Conservation (phyloP, 2,797 vertebrate species). For the Uromys caudimaculatus region DNA sequence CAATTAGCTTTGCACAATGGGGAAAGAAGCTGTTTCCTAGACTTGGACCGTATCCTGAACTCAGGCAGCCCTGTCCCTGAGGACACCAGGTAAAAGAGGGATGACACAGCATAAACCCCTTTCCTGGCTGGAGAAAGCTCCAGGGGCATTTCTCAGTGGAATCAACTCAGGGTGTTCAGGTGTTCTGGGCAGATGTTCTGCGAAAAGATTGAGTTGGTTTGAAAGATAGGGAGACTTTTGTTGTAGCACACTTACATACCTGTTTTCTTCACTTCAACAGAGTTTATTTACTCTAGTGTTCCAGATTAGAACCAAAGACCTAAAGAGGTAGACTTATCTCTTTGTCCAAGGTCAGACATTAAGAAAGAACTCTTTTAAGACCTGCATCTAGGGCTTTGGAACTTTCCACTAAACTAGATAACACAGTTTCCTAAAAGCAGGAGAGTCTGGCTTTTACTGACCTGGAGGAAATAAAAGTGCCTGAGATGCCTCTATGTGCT, state of each 20-base stretch:
- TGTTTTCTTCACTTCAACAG: not conserved
- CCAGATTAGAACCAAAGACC: slow-evolving; percentile 7
- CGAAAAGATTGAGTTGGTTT: slow-evolving; percentile 1
- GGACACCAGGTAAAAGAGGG: slow-evolving; percentile 59
- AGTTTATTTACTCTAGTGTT: slow-evolving; percentile 14
- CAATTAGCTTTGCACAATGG: slow-evolving; percentile 76
- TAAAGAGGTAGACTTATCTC: slow-evolving; percentile 12
- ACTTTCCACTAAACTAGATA: not conserved
- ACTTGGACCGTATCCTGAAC: slow-evolving; percentile 34
- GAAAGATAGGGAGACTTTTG: slow-evolving; percentile 13
- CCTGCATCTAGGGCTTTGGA: not conserved
- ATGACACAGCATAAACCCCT: slow-evolving; percentile 19
- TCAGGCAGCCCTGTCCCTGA: not conserved
- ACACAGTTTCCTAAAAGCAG: not conserved
- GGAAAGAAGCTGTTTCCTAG: slow-evolving; percentile 63
- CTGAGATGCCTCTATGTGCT: not conserved
- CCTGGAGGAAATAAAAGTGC: not conserved
- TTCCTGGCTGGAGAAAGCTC: slow-evolving; percentile 6
- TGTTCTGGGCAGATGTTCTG: slow-evolving; percentile 26
- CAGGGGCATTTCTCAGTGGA: slow-evolving; percentile 53
- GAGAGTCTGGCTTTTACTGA: not conserved
- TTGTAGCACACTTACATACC: not conserved
- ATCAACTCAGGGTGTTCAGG: not conserved
- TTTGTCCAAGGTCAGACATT: not conserved
- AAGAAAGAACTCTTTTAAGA: not conserved